A percentile compares a stretch with the other conserved stretches of the same genome.
These are phyloP conservation scores for Dascillus cervinus DNA, from an alignment of 2,888 invertebrate species.

Conservation along the genomic window DNA sequence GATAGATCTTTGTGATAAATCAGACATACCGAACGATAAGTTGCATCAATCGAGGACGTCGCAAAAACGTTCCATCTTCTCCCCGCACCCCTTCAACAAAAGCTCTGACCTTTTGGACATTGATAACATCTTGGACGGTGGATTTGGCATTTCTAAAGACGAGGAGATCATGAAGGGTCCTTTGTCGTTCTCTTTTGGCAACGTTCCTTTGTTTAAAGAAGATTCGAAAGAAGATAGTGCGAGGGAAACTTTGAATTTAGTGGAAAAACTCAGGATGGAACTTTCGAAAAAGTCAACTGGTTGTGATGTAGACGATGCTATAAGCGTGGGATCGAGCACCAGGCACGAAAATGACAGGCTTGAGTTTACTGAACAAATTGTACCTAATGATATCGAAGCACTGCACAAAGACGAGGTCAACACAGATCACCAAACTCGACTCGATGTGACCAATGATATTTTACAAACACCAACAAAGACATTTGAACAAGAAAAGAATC, in stretches of 20 bases:
- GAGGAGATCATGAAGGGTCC: conserved; percentile 54
- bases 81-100: conserved; percentile 56
- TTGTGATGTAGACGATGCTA: conserved; percentile 35
- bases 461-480: conserved; percentile 17
- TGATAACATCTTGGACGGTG: conserved; percentile 48
- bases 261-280: conserved; percentile 73
- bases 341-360: conserved; percentile 34
- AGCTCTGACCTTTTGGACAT: conserved; percentile 53
- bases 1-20: conserved; percentile 9
- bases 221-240: conserved; percentile 78
- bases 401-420: conserved; percentile 26
- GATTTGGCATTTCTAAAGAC: conserved; percentile 54
- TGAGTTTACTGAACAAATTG: conserved; percentile 35
- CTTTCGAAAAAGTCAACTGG: conserved; percentile 56
- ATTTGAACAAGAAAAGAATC: conserved; percentile 15
- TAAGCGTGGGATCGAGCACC: conserved; percentile 39
- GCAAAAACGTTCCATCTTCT: conserved; percentile 60
- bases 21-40: conserved; percentile 22
- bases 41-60: conserved; percentile 29
- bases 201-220: conserved; percentile 61
- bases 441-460: conserved; percentile 26
- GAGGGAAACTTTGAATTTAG: conserved; percentile 73
- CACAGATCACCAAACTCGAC: conserved; percentile 18
- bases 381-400: conserved; percentile 28
- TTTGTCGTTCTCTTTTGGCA: conserved; percentile 54